These are phyloP conservation scores for Ernsta delagoae DNA, from an alignment of 2,888 invertebrate species.

Conservation along the genomic window DNA sequence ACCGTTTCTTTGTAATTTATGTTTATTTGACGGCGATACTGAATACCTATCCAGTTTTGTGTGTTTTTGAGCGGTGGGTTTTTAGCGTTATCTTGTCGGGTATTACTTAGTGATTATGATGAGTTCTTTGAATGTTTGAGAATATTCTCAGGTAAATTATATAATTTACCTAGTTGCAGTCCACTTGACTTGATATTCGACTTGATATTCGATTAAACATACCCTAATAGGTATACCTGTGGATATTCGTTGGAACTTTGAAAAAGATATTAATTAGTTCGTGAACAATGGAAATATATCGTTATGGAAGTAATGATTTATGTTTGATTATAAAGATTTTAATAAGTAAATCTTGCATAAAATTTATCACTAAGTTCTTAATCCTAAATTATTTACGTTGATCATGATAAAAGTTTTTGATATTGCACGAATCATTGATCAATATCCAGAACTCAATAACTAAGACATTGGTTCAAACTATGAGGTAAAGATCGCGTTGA, in stretches of 20 bases:
- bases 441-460: neutral
- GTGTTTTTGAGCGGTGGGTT: slow-evolving; percentile 40
- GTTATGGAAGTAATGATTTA: no score
- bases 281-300: no score
- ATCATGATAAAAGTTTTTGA: neutral
- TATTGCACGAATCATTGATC: neutral
- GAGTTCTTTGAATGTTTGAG: slow-evolving; percentile 14
- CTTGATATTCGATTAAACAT: no score
- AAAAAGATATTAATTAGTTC: no score
- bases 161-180: neutral
- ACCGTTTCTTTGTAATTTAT: slow-evolving; percentile 60
- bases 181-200: no score
- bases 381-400: neutral
- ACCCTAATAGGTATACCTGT: no score
- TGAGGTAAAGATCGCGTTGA: no score
- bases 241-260: no score
- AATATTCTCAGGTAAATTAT: no score
- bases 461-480: neutral
- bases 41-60: slow-evolving; percentile 43
- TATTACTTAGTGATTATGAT: slow-evolving; percentile 10
- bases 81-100: slow-evolving; percentile 27
- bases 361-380: no score
- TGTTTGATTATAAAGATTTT: no score
- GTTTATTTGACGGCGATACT: slow-evolving; percentile 53
- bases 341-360: no score